Conservation (phyloP, 2,797 vertebrate species). For the Heterohyrax brucei region DNA sequence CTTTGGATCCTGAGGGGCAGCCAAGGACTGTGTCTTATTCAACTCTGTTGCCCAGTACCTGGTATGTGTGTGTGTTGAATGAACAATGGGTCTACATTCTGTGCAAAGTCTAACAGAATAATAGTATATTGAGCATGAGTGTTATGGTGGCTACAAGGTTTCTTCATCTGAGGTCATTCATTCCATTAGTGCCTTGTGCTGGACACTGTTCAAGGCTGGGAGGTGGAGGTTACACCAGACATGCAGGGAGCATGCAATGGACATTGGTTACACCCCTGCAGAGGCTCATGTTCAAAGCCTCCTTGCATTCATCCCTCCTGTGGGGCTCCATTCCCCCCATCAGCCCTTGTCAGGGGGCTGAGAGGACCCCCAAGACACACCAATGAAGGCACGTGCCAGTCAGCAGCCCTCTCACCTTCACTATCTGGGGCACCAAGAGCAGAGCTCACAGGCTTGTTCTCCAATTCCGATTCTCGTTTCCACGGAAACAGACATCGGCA, state of each 20-base stretch:
- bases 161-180: background rate
- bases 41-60: background rate
- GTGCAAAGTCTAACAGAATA: background rate
- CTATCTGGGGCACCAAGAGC: constrained; percentile 81
- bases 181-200: rapidly evolving
- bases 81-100: background rate
- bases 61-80: too few species aligned
- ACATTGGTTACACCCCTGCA: background rate
- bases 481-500: constrained; percentile 83
- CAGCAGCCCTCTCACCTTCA: background rate
- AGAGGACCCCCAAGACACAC: background rate
- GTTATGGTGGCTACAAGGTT: background rate
- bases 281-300: background rate
- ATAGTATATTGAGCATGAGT: background rate
- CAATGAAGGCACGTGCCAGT: background rate
- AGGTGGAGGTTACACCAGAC: too few species aligned
- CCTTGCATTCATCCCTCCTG: background rate
- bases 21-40: background rate
- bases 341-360: rapidly evolving
- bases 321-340: background rate
- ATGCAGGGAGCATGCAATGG: background rate
- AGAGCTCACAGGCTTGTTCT: constrained; percentile 68
- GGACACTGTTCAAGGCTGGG: background rate
- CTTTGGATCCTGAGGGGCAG: background rate
- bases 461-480: constrained; percentile 78